A percentile compares a stretch with the other conserved stretches of the same genome.
Evolutionary conservation across 2,113 vertebrate genomes (phyloP).

Genomic region (Microtus pennsylvanicus): DNA sequence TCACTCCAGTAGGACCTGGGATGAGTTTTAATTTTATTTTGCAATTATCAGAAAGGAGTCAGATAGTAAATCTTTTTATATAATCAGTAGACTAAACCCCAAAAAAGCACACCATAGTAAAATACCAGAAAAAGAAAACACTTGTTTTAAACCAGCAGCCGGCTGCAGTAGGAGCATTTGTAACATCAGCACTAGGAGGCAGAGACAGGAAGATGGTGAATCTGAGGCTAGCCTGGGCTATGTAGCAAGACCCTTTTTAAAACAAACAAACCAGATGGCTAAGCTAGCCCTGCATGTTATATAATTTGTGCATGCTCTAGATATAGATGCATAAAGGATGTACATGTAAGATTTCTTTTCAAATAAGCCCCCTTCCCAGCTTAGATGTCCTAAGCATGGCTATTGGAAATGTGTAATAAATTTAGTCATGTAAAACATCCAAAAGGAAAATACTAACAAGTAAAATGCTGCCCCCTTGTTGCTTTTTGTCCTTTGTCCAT

Average conservation of each 20-base stretch:
- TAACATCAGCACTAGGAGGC: neutral
- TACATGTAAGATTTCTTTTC: neutral
- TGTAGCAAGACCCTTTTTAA: neutral
- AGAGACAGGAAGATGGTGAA: neutral
- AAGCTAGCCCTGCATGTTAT: neutral
- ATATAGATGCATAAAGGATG: neutral
- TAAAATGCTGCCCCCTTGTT: neutral
- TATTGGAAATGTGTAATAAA: neutral
- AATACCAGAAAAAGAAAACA: constrained; percentile 20
- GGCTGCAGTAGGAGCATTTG: neutral
- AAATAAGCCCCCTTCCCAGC: neutral
- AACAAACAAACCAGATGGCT: neutral
- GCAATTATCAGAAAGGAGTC: neutral
- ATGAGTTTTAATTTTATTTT: neutral
- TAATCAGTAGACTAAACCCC: neutral
- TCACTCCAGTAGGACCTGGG: neutral
- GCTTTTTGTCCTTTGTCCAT: neutral
- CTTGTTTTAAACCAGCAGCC: neutral
- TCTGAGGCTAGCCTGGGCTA: neutral
- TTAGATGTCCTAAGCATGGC: neutral
- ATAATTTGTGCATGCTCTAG: neutral
- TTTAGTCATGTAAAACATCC: neutral
- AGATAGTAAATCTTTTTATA: neutral
- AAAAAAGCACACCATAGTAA: neutral
- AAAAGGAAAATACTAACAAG: neutral